These are phyloP conservation scores for Augochlora pura DNA, from an alignment of 1,140 invertebrate species.

Conservation along the genomic window DNA sequence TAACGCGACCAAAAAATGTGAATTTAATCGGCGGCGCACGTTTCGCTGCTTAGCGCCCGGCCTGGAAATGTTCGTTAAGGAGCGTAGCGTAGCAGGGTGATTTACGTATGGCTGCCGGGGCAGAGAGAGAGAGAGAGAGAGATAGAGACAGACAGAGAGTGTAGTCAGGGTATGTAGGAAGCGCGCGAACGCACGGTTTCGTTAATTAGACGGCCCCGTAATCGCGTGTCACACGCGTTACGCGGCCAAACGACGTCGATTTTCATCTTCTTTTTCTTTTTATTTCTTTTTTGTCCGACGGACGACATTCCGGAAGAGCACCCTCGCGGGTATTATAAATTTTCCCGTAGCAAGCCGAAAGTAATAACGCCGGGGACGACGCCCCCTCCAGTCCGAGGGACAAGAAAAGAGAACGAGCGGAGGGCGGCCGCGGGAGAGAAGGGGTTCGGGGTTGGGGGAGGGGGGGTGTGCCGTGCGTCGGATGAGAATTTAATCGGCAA, in stretches of 20 bases:
- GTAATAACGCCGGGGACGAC: conserved; percentile 18
- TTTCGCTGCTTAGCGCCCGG: not conserved
- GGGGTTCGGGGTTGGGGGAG: no score
- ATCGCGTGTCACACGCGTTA: conserved; percentile 1
- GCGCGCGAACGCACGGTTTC: not conserved
- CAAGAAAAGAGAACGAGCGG: not conserved
- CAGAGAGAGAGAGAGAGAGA: no score
- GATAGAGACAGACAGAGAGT: no score
- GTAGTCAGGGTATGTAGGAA: no score
- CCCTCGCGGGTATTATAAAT: conserved; percentile 27
- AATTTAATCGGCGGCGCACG: conserved; percentile 7
- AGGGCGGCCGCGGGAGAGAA: no score
- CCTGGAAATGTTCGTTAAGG: not conserved
- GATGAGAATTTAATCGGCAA: conserved; percentile 48
- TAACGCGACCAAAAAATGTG: conserved; percentile 13
- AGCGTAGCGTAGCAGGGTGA: not conserved
- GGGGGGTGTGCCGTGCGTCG: not conserved
- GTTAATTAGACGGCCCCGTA: conserved; percentile 12
- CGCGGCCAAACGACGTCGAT: conserved; percentile 14
- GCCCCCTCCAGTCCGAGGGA: no score
- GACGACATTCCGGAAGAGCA: conserved; percentile 18
- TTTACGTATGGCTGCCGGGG: no score
- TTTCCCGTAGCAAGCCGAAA: conserved; percentile 6
- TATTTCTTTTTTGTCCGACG: not conserved
- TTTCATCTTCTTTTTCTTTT: not conserved